Evolutionary conservation across 2,797 vertebrate species (phyloP).

Genomic region (Muscicapa comitata): DNA sequence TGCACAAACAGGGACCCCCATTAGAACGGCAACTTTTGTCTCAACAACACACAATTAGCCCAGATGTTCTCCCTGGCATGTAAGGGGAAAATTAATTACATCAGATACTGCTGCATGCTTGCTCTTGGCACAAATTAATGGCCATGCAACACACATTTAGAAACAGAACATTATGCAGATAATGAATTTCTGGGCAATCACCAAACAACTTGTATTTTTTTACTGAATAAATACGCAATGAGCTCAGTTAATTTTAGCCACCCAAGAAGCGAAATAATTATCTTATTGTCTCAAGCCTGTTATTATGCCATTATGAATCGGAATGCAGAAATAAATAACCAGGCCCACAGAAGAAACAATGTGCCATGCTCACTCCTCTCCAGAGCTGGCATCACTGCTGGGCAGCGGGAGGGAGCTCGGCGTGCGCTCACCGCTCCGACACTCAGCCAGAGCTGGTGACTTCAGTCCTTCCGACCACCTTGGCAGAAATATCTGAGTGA

Average conservation of each 20-base stretch:
- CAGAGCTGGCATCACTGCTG: background rate
- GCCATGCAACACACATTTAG: constrained; percentile 17
- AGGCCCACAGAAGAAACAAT: background rate
- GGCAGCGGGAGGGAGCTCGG: background rate
- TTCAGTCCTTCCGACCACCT: background rate
- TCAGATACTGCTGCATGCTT: background rate
- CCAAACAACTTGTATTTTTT: constrained; percentile 12
- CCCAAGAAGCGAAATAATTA: constrained; percentile 41
- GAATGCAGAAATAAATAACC: constrained; percentile 44
- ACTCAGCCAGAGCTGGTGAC: background rate
- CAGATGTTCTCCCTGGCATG: constrained; percentile 36
- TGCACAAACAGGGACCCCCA: background rate
- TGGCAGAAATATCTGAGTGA: background rate
- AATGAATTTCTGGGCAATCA: constrained; percentile 52
- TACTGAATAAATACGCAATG: background rate
- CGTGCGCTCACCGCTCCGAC: accelerated
- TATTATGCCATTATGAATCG: constrained; percentile 12
- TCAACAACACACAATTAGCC: background rate
- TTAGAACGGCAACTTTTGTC: background rate
- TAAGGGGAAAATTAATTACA: constrained; percentile 30
- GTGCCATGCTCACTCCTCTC: background rate
- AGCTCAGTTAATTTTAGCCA: constrained; percentile 52
- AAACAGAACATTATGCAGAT: constrained; percentile 49
- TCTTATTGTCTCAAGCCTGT: constrained; percentile 33
- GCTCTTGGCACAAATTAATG: constrained; percentile 30